Conservation (phyloP, 2,888 invertebrate species). For the Drosophila rellima region DNA sequence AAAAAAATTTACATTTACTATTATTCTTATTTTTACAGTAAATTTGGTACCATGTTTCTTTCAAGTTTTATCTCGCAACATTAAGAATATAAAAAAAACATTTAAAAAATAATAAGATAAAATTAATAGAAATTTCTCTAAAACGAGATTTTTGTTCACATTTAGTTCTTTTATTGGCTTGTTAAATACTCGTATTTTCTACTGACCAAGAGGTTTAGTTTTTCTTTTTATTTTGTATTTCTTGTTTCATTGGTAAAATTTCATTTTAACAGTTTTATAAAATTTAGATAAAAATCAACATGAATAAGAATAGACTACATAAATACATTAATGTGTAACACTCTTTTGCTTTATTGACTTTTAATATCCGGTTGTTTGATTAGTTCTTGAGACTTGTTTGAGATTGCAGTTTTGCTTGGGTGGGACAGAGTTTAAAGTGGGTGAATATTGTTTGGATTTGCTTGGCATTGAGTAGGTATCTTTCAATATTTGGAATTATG, state of each 20-base stretch:
- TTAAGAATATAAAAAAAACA: slow-evolving; percentile 19
- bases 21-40: slow-evolving; percentile 27
- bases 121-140: slow-evolving; percentile 59
- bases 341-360: slow-evolving; percentile 29
- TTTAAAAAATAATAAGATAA: slow-evolving; percentile 12
- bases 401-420: slow-evolving; percentile 39
- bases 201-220: slow-evolving; percentile 38
- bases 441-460: slow-evolving; percentile 41
- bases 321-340: slow-evolving; percentile 55
- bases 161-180: slow-evolving; percentile 48
- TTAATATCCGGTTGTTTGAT: slow-evolving; percentile 15
- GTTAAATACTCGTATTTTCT: slow-evolving; percentile 28
- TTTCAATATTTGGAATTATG: slow-evolving; percentile 37
- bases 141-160: slow-evolving; percentile 65
- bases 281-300: slow-evolving; percentile 53
- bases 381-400: not conserved
- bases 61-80: slow-evolving; percentile 28
- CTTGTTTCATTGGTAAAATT: slow-evolving; percentile 60
- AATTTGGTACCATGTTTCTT: slow-evolving; percentile 54
- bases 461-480: slow-evolving; percentile 49
- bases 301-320: slow-evolving; percentile 37
- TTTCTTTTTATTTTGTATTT: slow-evolving; percentile 26
- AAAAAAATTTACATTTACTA: slow-evolving; percentile 42
- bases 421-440: slow-evolving; percentile 61
- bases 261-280: slow-evolving; percentile 71